phyloP scores from a whole-genome alignment of 2,888 invertebrate species.

The Netelia inedita region DNA sequence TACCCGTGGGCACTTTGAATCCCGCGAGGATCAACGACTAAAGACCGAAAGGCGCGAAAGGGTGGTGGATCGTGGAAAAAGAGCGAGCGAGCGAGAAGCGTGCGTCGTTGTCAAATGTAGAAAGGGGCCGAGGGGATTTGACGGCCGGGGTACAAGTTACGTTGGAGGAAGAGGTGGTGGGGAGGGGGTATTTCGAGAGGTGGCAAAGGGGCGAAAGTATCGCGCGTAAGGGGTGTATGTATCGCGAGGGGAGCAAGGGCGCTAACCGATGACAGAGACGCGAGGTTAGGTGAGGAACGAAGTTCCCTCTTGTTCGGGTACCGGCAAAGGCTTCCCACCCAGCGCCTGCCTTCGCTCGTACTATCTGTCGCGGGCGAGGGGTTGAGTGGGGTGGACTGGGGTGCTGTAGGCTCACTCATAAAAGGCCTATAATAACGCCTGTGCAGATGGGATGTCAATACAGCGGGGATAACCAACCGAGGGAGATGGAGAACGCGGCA shows the following conservation, averaged over 20 bases:
- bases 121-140: no score
- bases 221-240: constrained; percentile 2
- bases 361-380: constrained; percentile 53
- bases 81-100: constrained; percentile 46
- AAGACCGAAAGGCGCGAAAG: neutral
- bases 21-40: constrained; percentile 32
- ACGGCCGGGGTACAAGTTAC: no score
- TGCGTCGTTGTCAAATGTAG: constrained; percentile 66
- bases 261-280: constrained; percentile 48
- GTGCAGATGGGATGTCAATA: constrained; percentile 81
- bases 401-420: constrained; percentile 73
- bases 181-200: constrained; percentile 25
- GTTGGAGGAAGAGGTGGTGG: constrained; percentile 34
- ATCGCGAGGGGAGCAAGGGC: constrained; percentile 4
- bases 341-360: neutral
- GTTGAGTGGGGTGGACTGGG: constrained; percentile 41
- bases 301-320: constrained; percentile 27
- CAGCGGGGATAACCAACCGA: constrained; percentile 66
- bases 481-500: constrained; percentile 73
- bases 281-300: constrained; percentile 20
- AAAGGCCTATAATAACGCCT: constrained; percentile 79
- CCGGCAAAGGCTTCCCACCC: neutral
- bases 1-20: constrained; percentile 43
- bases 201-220: constrained; percentile 33
- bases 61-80: constrained; percentile 9